Conservation (phyloP, 2,888 invertebrate genomes). For the Ochropleura plecta region DNA sequence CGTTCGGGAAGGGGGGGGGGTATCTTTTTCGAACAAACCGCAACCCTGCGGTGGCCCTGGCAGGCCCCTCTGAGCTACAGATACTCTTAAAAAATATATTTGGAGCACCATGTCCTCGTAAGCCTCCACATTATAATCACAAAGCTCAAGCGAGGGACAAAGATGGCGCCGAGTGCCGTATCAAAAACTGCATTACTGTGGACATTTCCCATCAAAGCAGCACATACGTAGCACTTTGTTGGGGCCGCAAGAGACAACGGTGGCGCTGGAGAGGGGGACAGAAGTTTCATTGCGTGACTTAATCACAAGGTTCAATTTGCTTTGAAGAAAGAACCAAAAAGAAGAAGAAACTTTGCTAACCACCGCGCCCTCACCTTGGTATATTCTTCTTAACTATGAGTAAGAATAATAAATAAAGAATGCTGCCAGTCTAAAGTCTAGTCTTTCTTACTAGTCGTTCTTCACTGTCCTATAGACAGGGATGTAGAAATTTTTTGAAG, state of each 20-base stretch:
- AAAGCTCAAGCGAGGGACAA: slow-evolving; percentile 53
- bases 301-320: neutral
- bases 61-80: neutral
- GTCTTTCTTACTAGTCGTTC: too few relatives aligned
- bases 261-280: neutral
- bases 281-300: slow-evolving; percentile 41
- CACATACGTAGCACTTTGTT: slow-evolving; percentile 66
- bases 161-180: slow-evolving; percentile 61
- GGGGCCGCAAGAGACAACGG: slow-evolving; percentile 46
- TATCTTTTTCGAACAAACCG: too few relatives aligned
- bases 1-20: too few relatives aligned
- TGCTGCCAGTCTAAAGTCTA: too few relatives aligned
- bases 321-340: neutral
- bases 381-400: neutral
- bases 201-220: slow-evolving; percentile 67
- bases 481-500: too few relatives aligned
- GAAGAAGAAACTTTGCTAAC: neutral
- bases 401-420: neutral
- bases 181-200: slow-evolving; percentile 71
- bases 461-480: too few relatives aligned
- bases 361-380: too few relatives aligned
- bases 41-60: too few relatives aligned
- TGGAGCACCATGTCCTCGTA: slow-evolving; percentile 14
- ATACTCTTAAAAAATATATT: slow-evolving; percentile 21
- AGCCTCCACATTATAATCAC: slow-evolving; percentile 62